These are phyloP conservation scores for Sebastes wilsoni DNA, from an alignment of 2,797 vertebrate species.

Conservation along the genomic window DNA sequence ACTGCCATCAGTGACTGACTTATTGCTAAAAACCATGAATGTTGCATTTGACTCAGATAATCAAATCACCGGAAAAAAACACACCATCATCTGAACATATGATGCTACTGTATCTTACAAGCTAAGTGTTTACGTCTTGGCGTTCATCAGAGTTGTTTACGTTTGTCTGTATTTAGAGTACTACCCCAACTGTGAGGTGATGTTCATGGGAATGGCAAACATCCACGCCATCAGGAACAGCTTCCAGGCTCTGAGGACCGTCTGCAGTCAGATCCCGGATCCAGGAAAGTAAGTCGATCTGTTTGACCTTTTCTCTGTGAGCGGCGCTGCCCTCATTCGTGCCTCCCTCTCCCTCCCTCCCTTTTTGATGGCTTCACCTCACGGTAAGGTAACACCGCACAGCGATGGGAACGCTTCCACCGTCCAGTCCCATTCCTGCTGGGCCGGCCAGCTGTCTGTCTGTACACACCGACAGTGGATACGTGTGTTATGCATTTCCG, in stretches of 20 bases:
- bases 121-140: neutral
- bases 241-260: constrained; percentile 94
- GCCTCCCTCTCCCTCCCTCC: neutral
- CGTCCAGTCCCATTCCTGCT: constrained; percentile 17
- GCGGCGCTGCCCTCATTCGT: neutral
- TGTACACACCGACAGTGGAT: constrained; percentile 14
- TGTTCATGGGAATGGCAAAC: constrained; percentile 99
- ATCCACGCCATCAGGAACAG: constrained; percentile 99
- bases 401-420: constrained; percentile 43
- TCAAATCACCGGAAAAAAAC: neutral
- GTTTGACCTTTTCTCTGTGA: constrained; percentile 63
- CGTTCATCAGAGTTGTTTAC: constrained; percentile 22
- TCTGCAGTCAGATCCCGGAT: constrained; percentile 98
- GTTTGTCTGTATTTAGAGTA: constrained; percentile 86
- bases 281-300: constrained; percentile 94
- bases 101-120: neutral
- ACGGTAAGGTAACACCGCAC: constrained; percentile 49
- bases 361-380: constrained; percentile 30
- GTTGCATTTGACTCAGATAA: neutral
- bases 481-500: neutral
- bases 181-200: constrained; percentile 98
- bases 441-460: constrained; percentile 52
- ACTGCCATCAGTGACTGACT: neutral
- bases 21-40: neutral
- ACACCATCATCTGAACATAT: neutral